Evolutionary conservation across 2,113 vertebrate species (phyloP), one percentile per base, ranked within the genome.

Genomic region (Alethe diademata): DNA sequence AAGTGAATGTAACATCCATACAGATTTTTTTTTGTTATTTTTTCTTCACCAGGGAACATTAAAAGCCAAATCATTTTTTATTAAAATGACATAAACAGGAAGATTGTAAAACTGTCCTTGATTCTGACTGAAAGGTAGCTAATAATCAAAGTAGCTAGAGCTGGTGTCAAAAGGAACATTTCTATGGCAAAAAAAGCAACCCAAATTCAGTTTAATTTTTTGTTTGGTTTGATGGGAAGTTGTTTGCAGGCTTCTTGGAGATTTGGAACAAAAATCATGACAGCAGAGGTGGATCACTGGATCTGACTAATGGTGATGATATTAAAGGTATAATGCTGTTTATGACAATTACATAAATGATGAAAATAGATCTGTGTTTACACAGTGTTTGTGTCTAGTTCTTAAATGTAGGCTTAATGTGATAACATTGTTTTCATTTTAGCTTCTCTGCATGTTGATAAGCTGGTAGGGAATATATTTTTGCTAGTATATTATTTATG

Each of bases 401-500:
- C 78, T 86, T 3, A 1, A 88, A 86, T 36, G 74, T 66, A 88
- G 71, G 42, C 74, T 92, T 95, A 86, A 70, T 73, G 33, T 76
- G 62, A 50, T 79, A 92, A 35, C 36, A 43, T 56, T 91, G 76
- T 84, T 83, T 95, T 90, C 38, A 17, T 86, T 93, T 90, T 86
- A 71, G 42, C 56, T 83, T 90, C 56, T 86, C 64, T 93, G 60
- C 38, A 47, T 90, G 38, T 66, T 88, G 62, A 88, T 76, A 73
- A 70, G 67, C 81, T 82, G 25, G n/a, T 95, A 93, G 38, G 75
- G 38, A 80, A 93, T 67, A 47, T 83, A 88, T 70, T 93, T 90
- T 92, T 97, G 33, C 82, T 88, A 54, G 67, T 83, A 22, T 80
- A 88, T 93, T 94, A 92, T 92, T 97, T 93, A 86, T 93, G 71